Conservation (phyloP, 1,140 invertebrate genomes). For the Trichomalopsis sarcophagae region DNA sequence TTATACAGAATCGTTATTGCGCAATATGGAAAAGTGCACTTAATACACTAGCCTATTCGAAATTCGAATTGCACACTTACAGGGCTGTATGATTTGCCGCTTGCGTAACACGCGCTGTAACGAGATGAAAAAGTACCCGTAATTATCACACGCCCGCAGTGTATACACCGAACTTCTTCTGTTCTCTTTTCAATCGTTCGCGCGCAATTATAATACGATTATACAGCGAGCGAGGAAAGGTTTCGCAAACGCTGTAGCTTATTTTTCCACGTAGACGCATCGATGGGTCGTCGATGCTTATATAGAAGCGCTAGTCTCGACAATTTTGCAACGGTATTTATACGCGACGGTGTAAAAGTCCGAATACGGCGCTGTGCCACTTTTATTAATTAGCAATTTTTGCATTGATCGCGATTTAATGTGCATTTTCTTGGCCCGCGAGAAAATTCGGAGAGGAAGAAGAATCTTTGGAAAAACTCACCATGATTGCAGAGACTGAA, state of each 20-base stretch:
- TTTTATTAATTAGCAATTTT: background rate
- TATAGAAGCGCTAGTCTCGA: background rate
- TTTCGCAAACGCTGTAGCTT: background rate
- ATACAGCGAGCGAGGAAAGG: no score
- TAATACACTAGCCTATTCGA: no score
- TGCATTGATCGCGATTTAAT: background rate
- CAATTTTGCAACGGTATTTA: conserved; percentile 7
- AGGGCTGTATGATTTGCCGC: no score
- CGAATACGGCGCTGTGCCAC: background rate
- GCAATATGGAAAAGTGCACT: no score
- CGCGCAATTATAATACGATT: conserved; percentile 1
- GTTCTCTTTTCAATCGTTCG: background rate
- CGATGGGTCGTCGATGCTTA: background rate
- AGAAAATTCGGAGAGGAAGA: background rate
- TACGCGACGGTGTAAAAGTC: background rate
- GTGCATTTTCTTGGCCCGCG: no score
- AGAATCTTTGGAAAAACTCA: background rate
- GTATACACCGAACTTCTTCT: no score
- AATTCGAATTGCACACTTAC: no score
- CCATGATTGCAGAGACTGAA: conserved; percentile 31
- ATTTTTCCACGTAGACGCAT: background rate
- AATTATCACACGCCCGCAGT: no score
- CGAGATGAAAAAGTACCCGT: no score
- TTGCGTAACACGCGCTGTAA: no score
- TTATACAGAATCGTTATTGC: no score